Percentiles rank a stretch among this genome's conserved stretches.
These are phyloP conservation scores for Clistopyga incitator DNA, from an alignment of 2,888 invertebrate species.

Conservation along the genomic window DNA sequence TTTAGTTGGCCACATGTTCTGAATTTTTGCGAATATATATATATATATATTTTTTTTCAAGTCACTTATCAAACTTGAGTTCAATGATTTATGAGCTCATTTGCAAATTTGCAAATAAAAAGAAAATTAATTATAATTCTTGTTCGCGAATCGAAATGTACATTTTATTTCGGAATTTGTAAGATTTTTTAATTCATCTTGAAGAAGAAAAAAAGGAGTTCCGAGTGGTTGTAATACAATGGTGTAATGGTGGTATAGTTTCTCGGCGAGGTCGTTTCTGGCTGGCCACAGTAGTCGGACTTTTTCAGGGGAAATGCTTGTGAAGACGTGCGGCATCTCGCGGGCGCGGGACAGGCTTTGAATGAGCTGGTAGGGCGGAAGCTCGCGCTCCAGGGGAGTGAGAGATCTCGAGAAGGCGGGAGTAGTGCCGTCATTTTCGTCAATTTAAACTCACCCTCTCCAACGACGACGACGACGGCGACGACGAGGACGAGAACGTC, in stretches of 20 bases:
- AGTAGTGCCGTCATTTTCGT: constrained; percentile 80
- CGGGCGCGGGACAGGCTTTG: constrained; percentile 38
- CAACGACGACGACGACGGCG: constrained; percentile 52
- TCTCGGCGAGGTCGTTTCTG: constrained; percentile 63
- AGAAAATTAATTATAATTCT: neutral
- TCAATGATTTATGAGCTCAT: neutral
- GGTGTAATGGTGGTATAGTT: constrained; percentile 62
- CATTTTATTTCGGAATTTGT: neutral
- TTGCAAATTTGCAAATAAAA: neutral
- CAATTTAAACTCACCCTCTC: constrained; percentile 78
- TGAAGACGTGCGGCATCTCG: constrained; percentile 63
- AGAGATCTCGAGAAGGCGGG: constrained; percentile 34
- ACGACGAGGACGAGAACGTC: constrained; percentile 49
- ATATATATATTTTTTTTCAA: neutral
- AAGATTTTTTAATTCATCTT: neutral
- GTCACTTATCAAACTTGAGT: neutral
- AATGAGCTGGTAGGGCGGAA: constrained; percentile 44
- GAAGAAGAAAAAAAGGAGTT: constrained; percentile 22
- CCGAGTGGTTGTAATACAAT: constrained; percentile 49
- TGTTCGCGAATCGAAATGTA: neutral
- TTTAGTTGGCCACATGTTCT: neutral
- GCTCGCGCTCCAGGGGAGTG: constrained; percentile 36
- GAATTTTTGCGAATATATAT: neutral
- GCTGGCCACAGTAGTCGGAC: constrained; percentile 63
- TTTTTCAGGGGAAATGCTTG: constrained; percentile 66